Base-by-base conservation (phyloP, 2,797 vertebrate genomes). In the Clarias pachynema region DNA sequence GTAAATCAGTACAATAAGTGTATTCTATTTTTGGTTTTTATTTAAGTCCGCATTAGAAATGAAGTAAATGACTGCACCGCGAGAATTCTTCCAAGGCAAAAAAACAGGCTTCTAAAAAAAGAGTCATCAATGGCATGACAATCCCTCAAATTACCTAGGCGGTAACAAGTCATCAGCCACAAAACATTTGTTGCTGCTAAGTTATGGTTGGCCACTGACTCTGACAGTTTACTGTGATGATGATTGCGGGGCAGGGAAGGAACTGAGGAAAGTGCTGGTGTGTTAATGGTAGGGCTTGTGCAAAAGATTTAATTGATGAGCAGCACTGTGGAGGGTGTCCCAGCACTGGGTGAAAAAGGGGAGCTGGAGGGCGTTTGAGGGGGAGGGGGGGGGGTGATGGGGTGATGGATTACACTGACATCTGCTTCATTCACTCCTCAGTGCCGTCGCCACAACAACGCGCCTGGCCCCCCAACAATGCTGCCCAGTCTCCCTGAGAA, bases 331-430 rank as follows among this genome's bases (percentile, higher is more conserved):
- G 88, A 94, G 93, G 92, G 89, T 93, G 94, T 94, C 93, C 91
- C 91, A 91, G 92, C 92, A 90, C 92, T 93, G 94, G 93, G 92
- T 94, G 92, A 93, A 93, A 93, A 93, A 90, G 92, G 90, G 92
- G 92, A 91, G 90, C 88, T 90, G 93, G 90, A 89, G 91, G 88
- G 93, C 34, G 68, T 72, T 80, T 34, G 88, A 90, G 91, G 89
- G 31, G 31, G 31, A 31, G 62, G 90, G 92, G 59, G 2, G 26
- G 26, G 75, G 93, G 92, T 87, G 90, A 92, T 88, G 5, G 89
- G 91, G 91, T 96, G 96, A 97, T 95, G 94, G 96, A 97, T 95
- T 94, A 95, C 95, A 93, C 94, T 96, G 96, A 96, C 96, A 97
- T 96, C 95, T 96, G 95, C 94, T 95, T 96, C 96, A 96, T 96